Base-by-base conservation (phyloP, 1,140 invertebrate species). In the Drosophila funebris region DNA sequence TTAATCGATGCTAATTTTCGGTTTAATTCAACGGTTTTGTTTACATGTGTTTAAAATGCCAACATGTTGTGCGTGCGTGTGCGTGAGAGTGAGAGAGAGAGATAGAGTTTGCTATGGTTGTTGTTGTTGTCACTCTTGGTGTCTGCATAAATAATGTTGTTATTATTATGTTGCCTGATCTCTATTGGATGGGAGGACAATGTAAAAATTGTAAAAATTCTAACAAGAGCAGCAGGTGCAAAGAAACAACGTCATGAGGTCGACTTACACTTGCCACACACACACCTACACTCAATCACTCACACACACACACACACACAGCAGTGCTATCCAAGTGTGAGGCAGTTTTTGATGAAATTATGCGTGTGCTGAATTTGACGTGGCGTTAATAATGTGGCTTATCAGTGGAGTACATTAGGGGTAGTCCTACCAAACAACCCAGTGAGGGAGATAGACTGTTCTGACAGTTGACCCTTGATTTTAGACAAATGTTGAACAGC, bases 1-100 rank as follows among this genome's bases (percentile, higher is more conserved):
- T 85, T 88, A 85, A 85, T 85, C 82, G 82, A 85, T 85, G 82
- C 82, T 88, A 85, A 85, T 85, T 85, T 85, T 82, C 71, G 82
- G 82, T 85, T 85, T 85, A 85, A 85, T 85, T 85, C 82, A 85
- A 87, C 85, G 82, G 82, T 87, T 87, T 82, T 85, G 82, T 85
- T 85, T 85, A 87, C 82, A 85, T 82, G 71, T 88, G 83, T 78
- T 82, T 70, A 71, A 87, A 72, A 78, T 73, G 76, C 76, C 82
- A 71, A 61, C 52, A 76, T 29, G 56, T 29, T 63, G 50, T 62
- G 48, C 52, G 31, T 16, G 44, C 14, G 20, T 67, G 27, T 31
- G 61, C 27, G 54, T 11, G 27, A 44, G n/a, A 36, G 43, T 22
- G 22, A 41, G 39, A 54, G 44, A 13, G 20, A 39, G n/a, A 31